Evolutionary conservation across 1,140 invertebrate species (phyloP).

Genomic region (Zaprionus gabonicus): DNA sequence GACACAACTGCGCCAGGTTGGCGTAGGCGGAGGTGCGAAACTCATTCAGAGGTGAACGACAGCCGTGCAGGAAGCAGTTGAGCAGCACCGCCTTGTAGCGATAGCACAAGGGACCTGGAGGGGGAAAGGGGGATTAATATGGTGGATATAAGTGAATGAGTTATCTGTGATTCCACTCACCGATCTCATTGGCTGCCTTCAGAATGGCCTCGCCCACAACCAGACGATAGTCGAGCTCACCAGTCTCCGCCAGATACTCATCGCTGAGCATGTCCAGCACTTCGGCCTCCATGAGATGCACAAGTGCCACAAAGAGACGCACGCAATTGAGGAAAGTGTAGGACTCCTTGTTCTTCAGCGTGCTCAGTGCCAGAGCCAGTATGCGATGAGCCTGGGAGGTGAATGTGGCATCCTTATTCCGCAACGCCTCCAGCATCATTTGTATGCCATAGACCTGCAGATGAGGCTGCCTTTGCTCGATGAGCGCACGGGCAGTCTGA

Average conservation of each 20-base stretch:
- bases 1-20: constrained; percentile 92
- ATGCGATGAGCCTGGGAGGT: constrained; percentile 68
- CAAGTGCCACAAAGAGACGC: constrained; percentile 67
- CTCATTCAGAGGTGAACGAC: constrained; percentile 87
- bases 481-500: constrained; percentile 59
- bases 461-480: constrained; percentile 66
- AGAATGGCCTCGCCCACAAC: constrained; percentile 93
- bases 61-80: constrained; percentile 88
- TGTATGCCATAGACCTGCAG: constrained; percentile 80
- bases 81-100: constrained; percentile 89
- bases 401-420: constrained; percentile 53
- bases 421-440: constrained; percentile 63
- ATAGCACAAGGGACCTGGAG: constrained; percentile 88
- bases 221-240: constrained; percentile 84
- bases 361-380: constrained; percentile 68
- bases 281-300: constrained; percentile 71
- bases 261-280: constrained; percentile 75
- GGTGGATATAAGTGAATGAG: neutral
- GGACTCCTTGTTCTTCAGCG: constrained; percentile 72
- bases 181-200: constrained; percentile 88
- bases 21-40: constrained; percentile 91
- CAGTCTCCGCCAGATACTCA: constrained; percentile 71
- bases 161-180: constrained; percentile 80
- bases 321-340: constrained; percentile 82
- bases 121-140: neutral